Base-by-base conservation (phyloP, 2,888 invertebrate genomes). In the Xylocampa areola region DNA sequence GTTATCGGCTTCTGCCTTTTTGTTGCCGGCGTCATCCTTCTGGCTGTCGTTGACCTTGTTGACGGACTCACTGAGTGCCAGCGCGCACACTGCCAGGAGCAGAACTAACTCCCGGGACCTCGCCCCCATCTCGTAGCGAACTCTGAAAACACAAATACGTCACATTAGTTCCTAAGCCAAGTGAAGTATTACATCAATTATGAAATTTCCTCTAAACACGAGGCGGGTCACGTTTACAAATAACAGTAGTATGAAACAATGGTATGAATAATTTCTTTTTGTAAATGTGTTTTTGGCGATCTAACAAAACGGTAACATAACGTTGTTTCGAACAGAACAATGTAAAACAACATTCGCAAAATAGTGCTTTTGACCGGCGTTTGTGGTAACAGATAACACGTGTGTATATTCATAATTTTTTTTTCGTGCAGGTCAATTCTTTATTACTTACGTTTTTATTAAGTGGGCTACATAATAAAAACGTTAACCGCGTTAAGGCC, bases 41-140 rank as follows among this genome's bases (percentile, higher is more conserved):
- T 88, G 90, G 60, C 73, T 78, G 50, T 88, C 89, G 50, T 81
- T 77, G 51, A 87, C 87, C 71, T 89, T 92, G 81, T 89, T 89
- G 64, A 82, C 78, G 49, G 86, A 69, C 79, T 89, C 90, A 78
- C 89, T 83, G 76, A 87, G 79, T 65, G 87, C 90, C 65, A 92
- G 85, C 76, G 91, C 85, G 80, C 90, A 90, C 71, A 89, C 87
- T 84, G 91, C 90, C 89, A 94, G 90, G 86, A 94, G 90, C 87
- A 94, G 86, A 68, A 92, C 43, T 72, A 92, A 87, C 93, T 91
- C 92, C 92, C 87, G 90, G 89, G 85, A 88, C 91, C 85, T 92
- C 82, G 86, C 87, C 87, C 92, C 92, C 94, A 94, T 94, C 80
- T 88, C 89, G 87, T 88, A 84, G 89, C 79, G 91, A 92, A 92